These are phyloP conservation scores for Drosophila acutilabella DNA, from an alignment of 2,888 invertebrate species.

Conservation along the genomic window DNA sequence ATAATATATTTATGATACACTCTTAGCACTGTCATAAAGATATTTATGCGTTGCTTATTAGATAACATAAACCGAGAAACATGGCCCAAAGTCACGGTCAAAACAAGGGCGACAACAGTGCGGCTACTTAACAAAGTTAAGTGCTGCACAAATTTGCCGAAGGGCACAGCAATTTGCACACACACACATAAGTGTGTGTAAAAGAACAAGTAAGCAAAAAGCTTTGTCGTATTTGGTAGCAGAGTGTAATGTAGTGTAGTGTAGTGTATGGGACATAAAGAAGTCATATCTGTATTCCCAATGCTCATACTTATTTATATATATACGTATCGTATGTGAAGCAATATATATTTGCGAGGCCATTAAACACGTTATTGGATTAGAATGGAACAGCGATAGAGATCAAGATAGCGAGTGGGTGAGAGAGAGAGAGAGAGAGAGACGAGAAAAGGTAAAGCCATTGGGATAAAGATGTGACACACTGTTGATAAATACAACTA, in stretches of 20 bases:
- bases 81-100: conserved; percentile 40
- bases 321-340: conserved; percentile 11
- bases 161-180: conserved; percentile 33
- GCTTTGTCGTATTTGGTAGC: conserved; percentile 18
- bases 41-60: conserved; percentile 58
- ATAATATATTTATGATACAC: conserved; percentile 50
- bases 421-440: conserved; percentile 9
- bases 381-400: conserved; percentile 26
- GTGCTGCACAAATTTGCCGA: conserved; percentile 67
- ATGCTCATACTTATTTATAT: conserved; percentile 6
- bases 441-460: conserved; percentile 9
- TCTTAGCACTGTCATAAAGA: conserved; percentile 52
- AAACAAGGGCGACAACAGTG: conserved; percentile 36
- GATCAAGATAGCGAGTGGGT: conserved; percentile 22
- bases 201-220: conserved; percentile 23
- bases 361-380: conserved; percentile 68
- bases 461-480: conserved; percentile 46
- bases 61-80: conserved; percentile 61
- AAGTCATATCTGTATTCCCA: conserved; percentile 34
- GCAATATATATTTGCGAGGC: conserved; percentile 76
- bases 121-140: conserved; percentile 66
- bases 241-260: conserved; percentile 48
- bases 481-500: conserved; percentile 53
- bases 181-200: not conserved
- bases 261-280: conserved; percentile 41